Percentiles rank a stretch among this genome's conserved stretches.
Evolutionary conservation across 2,797 vertebrate genomes (phyloP).

Genomic region (Fundulus diaphanus): DNA sequence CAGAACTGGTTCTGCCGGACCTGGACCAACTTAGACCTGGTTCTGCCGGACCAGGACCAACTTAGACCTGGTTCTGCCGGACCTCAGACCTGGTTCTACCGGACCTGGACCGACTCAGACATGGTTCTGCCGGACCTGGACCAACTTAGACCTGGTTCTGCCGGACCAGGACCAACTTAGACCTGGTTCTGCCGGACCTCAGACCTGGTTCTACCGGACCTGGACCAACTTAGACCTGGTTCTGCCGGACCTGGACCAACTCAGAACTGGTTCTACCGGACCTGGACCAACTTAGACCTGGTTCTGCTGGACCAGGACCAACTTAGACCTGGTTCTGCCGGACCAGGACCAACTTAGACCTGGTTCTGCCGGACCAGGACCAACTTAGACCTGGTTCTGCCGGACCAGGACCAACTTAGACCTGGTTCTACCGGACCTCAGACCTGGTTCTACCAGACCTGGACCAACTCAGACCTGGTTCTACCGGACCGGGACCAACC

Average conservation of each 20-base stretch:
- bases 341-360: background rate
- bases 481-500: constrained; percentile 62
- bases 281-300: background rate
- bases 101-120: background rate
- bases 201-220: background rate
- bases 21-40: background rate
- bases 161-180: background rate
- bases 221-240: no score
- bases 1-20: background rate
- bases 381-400: background rate
- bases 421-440: background rate
- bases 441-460: background rate
- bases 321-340: background rate
- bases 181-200: background rate
- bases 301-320: background rate
- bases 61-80: background rate
- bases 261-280: background rate
- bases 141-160: background rate
- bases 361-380: background rate
- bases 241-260: background rate
- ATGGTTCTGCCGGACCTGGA: background rate
- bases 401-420: background rate
- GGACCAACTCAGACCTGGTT: background rate
- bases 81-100: background rate
- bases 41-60: background rate